Percentiles rank a stretch among this genome's conserved stretches.
Evolutionary conservation across 92 coral and sea anemone genomes (phyloP).

Genomic region (Blastomussa wellsi): DNA sequence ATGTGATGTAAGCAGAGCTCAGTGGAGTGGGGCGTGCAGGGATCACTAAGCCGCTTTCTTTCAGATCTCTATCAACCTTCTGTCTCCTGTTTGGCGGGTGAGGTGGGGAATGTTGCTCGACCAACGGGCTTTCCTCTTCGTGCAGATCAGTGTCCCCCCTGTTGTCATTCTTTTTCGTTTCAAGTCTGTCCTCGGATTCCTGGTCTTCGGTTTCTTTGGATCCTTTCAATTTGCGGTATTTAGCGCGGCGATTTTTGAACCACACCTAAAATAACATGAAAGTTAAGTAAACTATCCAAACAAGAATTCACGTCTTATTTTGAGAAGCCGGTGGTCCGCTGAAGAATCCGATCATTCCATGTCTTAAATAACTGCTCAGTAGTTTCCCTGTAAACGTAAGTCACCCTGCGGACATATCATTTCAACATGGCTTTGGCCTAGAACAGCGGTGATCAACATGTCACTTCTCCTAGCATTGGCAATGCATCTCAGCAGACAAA

Average conservation of each 20-base stretch:
- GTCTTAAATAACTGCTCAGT: too few species aligned
- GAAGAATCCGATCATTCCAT: neutral
- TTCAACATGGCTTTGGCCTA: neutral
- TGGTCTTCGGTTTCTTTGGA: conserved; percentile 32
- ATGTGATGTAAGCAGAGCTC: conserved; percentile 4
- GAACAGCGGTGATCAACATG: neutral
- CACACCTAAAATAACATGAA: conserved; percentile 60
- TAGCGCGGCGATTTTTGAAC: conserved; percentile 90
- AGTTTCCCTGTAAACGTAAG: neutral
- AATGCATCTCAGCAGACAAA: neutral
- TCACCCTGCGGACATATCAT: neutral
- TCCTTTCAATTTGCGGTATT: conserved; percentile 76
- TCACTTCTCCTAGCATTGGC: neutral
- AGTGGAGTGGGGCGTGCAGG: conserved; percentile 40
- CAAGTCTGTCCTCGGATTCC: conserved; percentile 18
- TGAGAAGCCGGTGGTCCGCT: neutral
- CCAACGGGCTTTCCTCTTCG: neutral
- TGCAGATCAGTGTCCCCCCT: neutral
- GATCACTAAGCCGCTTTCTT: neutral
- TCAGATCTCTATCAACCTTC: conserved; percentile 4
- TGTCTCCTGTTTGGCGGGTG: conserved; percentile 5
- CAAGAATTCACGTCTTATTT: neutral
- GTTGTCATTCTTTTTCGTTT: conserved; percentile 7
- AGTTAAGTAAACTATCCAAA: neutral
- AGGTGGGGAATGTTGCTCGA: neutral